Conservation (phyloP, 1,140 invertebrate genomes). For the Hirudo medicinalis region DNA sequence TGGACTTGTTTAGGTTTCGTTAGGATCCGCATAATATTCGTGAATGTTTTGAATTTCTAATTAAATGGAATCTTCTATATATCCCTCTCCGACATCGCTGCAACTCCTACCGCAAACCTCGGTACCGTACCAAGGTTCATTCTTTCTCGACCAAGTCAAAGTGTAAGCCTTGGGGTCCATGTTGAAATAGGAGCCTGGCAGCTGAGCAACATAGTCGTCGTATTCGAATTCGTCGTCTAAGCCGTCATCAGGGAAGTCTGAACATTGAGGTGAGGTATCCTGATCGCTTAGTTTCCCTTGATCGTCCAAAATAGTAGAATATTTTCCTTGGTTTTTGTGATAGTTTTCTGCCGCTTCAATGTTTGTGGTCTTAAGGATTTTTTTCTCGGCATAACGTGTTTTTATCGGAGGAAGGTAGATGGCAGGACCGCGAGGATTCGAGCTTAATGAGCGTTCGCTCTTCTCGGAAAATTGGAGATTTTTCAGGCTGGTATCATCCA, state of each 20-base stretch:
- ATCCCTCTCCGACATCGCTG: too few relatives aligned
- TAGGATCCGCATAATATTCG: too few relatives aligned
- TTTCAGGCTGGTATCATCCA: neutral
- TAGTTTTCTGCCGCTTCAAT: constrained; percentile 41
- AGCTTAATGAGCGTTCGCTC: too few relatives aligned
- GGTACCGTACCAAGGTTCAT: neutral
- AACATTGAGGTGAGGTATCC: neutral
- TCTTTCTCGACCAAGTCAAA: constrained; percentile 21
- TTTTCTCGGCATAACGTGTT: neutral
- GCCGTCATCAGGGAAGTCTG: constrained; percentile 14
- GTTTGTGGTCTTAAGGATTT: constrained; percentile 33
- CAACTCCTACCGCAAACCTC: too few relatives aligned
- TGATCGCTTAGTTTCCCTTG: neutral
- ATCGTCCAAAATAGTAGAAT: too few relatives aligned
- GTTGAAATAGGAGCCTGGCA: constrained; percentile 23
- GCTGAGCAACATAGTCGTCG: constrained; percentile 21
- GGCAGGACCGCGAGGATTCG: neutral
- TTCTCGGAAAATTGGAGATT: neutral
- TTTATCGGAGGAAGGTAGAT: neutral
- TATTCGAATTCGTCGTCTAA: constrained; percentile 22
- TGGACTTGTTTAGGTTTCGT: too few relatives aligned
- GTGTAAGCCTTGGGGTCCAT: constrained; percentile 24
- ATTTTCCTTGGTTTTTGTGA: constrained; percentile 26
- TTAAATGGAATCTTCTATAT: too few relatives aligned
- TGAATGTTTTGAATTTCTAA: too few relatives aligned